phyloP scores from a whole-genome alignment of 2,113 vertebrate species.

The Otolemur garnettii region DNA sequence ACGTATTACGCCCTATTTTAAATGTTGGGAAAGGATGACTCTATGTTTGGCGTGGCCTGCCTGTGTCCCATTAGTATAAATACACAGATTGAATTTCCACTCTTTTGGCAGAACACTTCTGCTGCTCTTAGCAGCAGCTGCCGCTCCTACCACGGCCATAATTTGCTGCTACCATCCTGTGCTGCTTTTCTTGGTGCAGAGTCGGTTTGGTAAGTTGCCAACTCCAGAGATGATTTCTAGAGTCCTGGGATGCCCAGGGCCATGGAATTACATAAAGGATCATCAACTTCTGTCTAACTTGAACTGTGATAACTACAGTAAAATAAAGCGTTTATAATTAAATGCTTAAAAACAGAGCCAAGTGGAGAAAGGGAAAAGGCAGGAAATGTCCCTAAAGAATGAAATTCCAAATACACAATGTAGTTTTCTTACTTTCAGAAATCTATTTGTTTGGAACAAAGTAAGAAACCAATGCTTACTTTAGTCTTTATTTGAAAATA shows the following conservation, averaged over 20 bases:
- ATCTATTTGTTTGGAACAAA: constrained; percentile 30
- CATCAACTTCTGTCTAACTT: constrained; percentile 41
- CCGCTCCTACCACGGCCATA: not conserved
- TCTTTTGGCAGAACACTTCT: not conserved
- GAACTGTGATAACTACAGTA: not conserved
- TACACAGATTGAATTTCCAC: constrained; percentile 65
- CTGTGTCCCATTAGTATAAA: constrained; percentile 50
- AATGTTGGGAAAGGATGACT: not conserved
- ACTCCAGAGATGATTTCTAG: constrained; percentile 60
- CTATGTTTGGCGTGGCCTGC: not conserved
- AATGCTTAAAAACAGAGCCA: constrained; percentile 58
- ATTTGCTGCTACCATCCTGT: not conserved
- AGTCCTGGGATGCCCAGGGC: constrained; percentile 64
- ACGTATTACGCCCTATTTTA: not conserved
- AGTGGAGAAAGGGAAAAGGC: not conserved
- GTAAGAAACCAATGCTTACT: constrained; percentile 27
- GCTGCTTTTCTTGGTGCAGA: constrained; percentile 60
- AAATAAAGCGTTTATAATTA: constrained; percentile 10
- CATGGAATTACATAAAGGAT: not conserved
- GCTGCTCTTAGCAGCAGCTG: constrained; percentile 16
- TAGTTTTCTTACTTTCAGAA: constrained; percentile 41
- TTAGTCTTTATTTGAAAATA: constrained; percentile 17
- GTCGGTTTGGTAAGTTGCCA: constrained; percentile 63
- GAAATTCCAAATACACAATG: constrained; percentile 35
- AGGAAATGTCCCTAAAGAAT: constrained; percentile 27